These are phyloP conservation scores for Podargus strigoides DNA, from an alignment of 2,797 vertebrate species.

Conservation along the genomic window DNA sequence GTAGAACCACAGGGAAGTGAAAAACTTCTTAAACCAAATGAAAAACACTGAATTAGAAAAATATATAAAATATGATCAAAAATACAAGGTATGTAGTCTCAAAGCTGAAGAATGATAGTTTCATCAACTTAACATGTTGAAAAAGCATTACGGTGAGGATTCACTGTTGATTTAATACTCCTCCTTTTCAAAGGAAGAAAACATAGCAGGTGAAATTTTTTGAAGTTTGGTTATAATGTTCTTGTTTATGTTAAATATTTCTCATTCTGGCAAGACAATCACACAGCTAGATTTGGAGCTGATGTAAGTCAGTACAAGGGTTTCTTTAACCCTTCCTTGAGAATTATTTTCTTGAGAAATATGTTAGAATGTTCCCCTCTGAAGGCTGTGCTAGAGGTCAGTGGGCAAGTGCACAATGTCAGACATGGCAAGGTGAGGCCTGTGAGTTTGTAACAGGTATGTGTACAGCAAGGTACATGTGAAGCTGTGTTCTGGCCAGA, in stretches of 20 bases:
- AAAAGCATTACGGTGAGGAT: background rate
- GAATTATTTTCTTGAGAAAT: background rate
- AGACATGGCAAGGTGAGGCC: background rate
- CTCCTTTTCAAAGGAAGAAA: background rate
- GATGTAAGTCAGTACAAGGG: background rate
- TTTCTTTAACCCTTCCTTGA: background rate
- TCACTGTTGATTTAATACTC: background rate
- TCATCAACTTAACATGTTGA: background rate
- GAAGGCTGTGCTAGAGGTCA: background rate
- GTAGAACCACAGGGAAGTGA: background rate
- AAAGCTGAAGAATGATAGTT: background rate
- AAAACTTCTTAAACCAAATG: background rate
- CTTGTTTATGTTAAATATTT: background rate
- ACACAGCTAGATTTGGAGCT: background rate
- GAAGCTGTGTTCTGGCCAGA: background rate
- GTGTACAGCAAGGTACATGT: background rate
- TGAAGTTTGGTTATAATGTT: background rate
- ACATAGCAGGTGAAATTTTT: rapidly evolving
- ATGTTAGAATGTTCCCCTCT: background rate
- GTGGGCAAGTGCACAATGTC: rapidly evolving
- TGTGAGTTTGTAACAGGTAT: background rate
- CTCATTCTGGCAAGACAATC: background rate
- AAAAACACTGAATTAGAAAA: background rate
- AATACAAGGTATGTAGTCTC: background rate
- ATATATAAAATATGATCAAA: background rate